Conservation (phyloP, 2,888 invertebrate genomes). For the Aphrophora alni region DNA sequence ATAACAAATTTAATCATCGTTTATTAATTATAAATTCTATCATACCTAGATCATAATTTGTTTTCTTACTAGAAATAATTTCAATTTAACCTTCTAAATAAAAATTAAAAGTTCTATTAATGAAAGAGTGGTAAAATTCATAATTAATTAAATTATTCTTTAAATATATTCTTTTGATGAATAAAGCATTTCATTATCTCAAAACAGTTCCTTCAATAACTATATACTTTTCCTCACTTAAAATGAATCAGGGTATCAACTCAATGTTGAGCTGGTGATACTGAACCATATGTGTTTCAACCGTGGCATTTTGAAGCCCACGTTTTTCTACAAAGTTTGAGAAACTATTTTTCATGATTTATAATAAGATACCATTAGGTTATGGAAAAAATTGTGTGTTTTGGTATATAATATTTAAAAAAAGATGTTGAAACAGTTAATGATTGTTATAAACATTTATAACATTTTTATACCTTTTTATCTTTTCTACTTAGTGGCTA, state of each 20-base stretch:
- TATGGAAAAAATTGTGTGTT: background rate
- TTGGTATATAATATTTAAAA: background rate
- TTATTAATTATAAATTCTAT: too few species aligned
- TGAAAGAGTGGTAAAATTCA: too few species aligned
- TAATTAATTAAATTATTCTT: too few species aligned
- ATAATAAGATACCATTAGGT: slow-evolving; percentile 14
- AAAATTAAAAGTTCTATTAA: too few species aligned
- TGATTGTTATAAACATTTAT: slow-evolving; percentile 34
- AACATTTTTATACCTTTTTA: slow-evolving; percentile 39
- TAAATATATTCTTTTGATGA: background rate
- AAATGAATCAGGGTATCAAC: slow-evolving; percentile 37
- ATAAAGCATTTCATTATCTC: background rate
- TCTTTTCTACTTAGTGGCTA: slow-evolving; percentile 36
- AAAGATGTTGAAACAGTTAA: slow-evolving; percentile 26
- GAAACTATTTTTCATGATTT: slow-evolving; percentile 35
- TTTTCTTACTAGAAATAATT: too few species aligned
- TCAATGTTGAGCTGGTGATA: slow-evolving; percentile 19
- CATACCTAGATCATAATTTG: too few species aligned
- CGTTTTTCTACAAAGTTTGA: slow-evolving; percentile 32
- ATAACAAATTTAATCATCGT: too few species aligned
- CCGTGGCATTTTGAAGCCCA: slow-evolving; percentile 32
- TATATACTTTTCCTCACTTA: background rate
- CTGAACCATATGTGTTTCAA: slow-evolving; percentile 41
- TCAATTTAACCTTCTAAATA: too few species aligned
- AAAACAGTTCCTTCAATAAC: background rate